A percentile compares a stretch with the other conserved stretches of the same genome.
Conservation (phyloP, 2,797 vertebrate species). For the Tokudaia tokunoshimensis region DNA sequence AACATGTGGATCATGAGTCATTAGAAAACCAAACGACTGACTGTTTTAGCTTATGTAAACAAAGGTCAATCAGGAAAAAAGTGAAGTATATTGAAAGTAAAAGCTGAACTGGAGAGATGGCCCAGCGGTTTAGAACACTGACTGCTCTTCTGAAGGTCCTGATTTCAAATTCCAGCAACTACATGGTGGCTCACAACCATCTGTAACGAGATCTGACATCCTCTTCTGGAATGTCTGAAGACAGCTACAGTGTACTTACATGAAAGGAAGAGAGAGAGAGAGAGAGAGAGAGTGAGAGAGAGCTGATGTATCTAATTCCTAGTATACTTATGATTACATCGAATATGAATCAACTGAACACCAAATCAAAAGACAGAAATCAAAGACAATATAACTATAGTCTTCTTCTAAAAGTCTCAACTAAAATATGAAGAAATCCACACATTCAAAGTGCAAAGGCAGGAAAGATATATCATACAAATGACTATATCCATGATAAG, state of each 20-base stretch:
- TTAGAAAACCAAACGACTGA: neutral
- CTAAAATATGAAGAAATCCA: slow-evolving; percentile 12
- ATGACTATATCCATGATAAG: neutral
- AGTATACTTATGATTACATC: neutral
- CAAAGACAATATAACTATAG: neutral
- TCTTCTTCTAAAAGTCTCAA: neutral
- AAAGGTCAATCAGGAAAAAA: neutral
- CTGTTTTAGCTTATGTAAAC: neutral
- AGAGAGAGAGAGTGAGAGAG: too few relatives aligned
- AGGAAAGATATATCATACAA: neutral
- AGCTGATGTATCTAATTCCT: neutral
- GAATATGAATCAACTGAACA: slow-evolving; percentile 1
- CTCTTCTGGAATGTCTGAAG: too few relatives aligned
- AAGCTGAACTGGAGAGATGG: neutral
- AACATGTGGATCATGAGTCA: neutral
- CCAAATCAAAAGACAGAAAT: slow-evolving; percentile 9
- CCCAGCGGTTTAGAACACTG: too few relatives aligned
- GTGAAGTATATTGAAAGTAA: neutral
- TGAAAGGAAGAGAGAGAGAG: too few relatives aligned
- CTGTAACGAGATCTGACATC: too few relatives aligned
- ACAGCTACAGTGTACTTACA: too few relatives aligned
- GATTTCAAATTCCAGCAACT: too few relatives aligned
- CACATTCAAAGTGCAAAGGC: neutral
- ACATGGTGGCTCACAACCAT: too few relatives aligned
- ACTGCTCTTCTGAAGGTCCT: too few relatives aligned